A percentile compares a stretch with the other conserved stretches of the same genome.
Evolutionary conservation across 1,140 invertebrate species (phyloP).

Genomic region (Trichonephila clavata): DNA sequence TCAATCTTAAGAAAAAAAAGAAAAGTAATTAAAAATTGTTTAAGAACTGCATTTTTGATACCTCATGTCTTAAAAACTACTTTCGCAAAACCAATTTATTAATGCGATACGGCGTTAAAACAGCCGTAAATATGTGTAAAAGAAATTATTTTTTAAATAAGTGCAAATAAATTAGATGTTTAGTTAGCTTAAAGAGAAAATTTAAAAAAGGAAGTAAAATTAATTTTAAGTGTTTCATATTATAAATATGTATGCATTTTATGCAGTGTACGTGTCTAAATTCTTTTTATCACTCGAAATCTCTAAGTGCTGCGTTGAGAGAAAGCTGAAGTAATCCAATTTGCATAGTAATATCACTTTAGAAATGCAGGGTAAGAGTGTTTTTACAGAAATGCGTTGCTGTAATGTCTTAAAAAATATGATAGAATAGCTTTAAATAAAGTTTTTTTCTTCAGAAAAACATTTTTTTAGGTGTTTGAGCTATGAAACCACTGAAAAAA

Average conservation of each 20-base stretch:
- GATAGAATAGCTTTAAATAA: background rate
- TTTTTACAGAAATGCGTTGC: background rate
- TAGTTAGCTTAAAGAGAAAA: too few relatives aligned
- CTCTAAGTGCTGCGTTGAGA: background rate
- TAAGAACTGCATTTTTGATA: too few relatives aligned
- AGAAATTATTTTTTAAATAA: too few relatives aligned
- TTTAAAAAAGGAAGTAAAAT: background rate
- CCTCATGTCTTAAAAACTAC: too few relatives aligned
- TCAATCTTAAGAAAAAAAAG: too few relatives aligned
- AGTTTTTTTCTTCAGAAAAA: background rate
- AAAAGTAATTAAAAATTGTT: too few relatives aligned
- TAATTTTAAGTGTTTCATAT: background rate
- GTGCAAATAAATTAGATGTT: too few relatives aligned
- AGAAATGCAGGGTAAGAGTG: background rate
- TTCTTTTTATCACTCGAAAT: background rate
- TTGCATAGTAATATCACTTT: constrained; percentile 22
- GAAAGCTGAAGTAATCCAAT: background rate
- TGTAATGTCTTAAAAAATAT: background rate
- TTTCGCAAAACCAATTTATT: too few relatives aligned
- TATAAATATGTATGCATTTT: background rate
- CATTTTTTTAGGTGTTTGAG: background rate
- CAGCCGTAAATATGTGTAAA: too few relatives aligned
- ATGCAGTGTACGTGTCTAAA: background rate
- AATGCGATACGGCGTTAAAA: too few relatives aligned
- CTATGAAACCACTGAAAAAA: background rate